phyloP scores from a whole-genome alignment of 2,797 vertebrate genomes.

The Poecilia velifera region DNA sequence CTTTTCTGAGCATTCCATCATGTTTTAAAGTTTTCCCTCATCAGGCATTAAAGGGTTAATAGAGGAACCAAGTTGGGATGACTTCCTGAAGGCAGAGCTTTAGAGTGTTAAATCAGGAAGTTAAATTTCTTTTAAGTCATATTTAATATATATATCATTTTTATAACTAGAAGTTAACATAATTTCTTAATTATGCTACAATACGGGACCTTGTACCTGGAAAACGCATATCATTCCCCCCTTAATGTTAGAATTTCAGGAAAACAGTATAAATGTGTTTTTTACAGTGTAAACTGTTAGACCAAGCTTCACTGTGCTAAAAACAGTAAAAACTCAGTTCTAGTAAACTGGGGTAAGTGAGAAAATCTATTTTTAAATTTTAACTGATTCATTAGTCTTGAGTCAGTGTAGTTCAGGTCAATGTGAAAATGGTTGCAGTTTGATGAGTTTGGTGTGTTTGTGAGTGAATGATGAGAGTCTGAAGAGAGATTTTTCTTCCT shows the following conservation, averaged over 20 bases:
- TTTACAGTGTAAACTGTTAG: background rate
- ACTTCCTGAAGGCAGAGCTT: no score
- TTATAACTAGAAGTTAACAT: no score
- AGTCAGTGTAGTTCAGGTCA: background rate
- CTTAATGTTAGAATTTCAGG: background rate
- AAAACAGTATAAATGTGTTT: background rate
- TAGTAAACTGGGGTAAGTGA: background rate
- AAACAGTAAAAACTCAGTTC: background rate
- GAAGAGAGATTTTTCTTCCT: background rate
- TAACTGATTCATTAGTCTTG: background rate
- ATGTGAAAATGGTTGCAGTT: conserved; percentile 6
- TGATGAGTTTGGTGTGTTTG: conserved; percentile 26
- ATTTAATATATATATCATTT: no score
- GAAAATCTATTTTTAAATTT: conserved; percentile 8
- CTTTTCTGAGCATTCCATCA: no score
- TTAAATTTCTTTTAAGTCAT: no score
- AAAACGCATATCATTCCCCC: no score
- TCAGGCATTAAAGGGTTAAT: no score
- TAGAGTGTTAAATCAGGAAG: no score
- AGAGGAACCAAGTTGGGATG: no score
- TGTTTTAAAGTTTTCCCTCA: no score
- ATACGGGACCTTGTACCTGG: no score
- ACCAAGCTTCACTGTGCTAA: background rate
- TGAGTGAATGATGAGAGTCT: conserved; percentile 32
- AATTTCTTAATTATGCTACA: no score